These are phyloP conservation scores for Todiramphus saurophagus DNA, from an alignment of 2,113 vertebrate genomes.

Conservation along the genomic window DNA sequence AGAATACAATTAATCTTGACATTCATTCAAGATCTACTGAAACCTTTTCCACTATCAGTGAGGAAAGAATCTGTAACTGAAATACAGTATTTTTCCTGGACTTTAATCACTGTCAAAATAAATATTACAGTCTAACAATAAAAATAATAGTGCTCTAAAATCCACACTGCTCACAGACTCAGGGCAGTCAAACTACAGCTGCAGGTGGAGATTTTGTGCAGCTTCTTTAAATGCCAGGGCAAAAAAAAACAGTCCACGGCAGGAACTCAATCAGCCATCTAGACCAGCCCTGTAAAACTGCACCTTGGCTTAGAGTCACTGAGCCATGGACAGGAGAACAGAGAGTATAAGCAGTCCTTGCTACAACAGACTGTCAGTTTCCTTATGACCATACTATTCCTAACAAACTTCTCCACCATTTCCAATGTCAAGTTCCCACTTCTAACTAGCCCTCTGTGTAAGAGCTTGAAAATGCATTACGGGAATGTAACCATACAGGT, in stretches of 20 bases:
- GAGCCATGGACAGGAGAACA: background rate
- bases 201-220: background rate
- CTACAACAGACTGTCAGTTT: rapidly evolving
- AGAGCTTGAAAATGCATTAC: background rate
- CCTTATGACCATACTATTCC: background rate
- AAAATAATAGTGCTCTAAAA: background rate
- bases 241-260: background rate
- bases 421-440: background rate
- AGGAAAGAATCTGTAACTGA: background rate
- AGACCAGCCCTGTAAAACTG: background rate
- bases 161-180: background rate
- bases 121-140: background rate
- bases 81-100: background rate
- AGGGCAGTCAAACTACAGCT: background rate
- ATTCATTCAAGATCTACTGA: background rate
- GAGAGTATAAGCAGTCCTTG: background rate
- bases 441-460: background rate
- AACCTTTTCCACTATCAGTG: background rate
- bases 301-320: background rate
- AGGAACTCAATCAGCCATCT: background rate
- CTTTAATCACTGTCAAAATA: background rate
- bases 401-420: background rate
- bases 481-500: background rate
- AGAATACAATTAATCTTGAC: background rate
- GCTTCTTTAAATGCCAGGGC: background rate